Conservation (phyloP, 2,113 vertebrate genomes). For the Microtus montanus region DNA sequence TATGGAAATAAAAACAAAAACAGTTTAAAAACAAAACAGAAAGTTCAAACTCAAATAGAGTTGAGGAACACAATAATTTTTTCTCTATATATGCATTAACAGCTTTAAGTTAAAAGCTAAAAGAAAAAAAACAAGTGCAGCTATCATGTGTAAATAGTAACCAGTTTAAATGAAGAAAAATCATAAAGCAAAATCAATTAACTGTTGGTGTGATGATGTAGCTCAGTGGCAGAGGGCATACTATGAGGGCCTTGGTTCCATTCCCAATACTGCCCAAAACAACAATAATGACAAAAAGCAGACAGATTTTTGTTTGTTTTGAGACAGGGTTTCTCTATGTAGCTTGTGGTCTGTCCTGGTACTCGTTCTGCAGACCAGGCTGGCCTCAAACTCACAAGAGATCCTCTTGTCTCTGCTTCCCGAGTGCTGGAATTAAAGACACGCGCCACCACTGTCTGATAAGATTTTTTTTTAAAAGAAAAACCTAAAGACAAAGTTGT, state of each 20-base stretch:
- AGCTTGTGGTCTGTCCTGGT: too few relatives aligned
- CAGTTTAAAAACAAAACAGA: not conserved
- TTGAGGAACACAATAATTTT: not conserved
- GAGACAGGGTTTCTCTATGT: too few relatives aligned
- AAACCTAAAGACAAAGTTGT: slow-evolving; percentile 14
- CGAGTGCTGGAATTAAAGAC: too few relatives aligned
- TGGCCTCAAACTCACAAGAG: too few relatives aligned
- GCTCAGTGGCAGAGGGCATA: not conserved
- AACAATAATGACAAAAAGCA: not conserved
- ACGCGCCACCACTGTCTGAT: too few relatives aligned
- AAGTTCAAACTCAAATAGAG: slow-evolving; percentile 14
- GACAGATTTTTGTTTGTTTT: not conserved
- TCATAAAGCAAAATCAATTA: not conserved
- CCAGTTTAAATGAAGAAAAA: slow-evolving; percentile 9
- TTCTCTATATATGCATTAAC: not conserved
- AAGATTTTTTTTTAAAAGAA: not conserved
- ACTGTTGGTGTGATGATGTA: not conserved
- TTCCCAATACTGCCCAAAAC: not conserved
- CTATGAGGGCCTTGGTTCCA: not conserved
- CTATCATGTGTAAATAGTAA: not conserved
- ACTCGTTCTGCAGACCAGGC: too few relatives aligned
- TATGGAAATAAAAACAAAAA: not conserved
- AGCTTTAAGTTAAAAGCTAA: not conserved
- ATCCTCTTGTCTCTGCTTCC: too few relatives aligned
- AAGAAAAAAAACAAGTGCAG: not conserved